phyloP scores from a whole-genome alignment of 2,113 vertebrate genomes.

The Noturus placidus region DNA sequence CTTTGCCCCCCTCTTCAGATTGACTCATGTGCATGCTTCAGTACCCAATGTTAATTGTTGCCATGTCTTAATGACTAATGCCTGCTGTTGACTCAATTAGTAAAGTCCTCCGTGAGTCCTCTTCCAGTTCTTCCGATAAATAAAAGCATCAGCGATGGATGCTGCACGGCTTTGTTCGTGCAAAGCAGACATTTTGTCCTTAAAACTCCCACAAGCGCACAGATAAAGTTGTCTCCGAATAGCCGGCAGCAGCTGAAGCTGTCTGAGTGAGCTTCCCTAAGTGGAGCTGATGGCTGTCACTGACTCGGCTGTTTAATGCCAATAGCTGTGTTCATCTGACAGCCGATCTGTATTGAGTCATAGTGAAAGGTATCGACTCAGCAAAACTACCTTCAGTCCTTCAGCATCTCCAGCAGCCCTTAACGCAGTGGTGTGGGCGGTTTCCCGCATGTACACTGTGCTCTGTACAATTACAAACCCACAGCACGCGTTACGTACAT shows the following conservation, averaged over 20 bases:
- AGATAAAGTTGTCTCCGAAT: conserved; percentile 30
- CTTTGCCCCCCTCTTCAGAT: neutral
- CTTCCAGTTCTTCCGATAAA: conserved; percentile 1
- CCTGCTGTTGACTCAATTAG: conserved; percentile 43
- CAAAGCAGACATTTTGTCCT: conserved; percentile 28
- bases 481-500: neutral
- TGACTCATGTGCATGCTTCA: neutral
- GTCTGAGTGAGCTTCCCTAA: conserved; percentile 35
- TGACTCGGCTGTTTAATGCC: conserved; percentile 37
- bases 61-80: conserved; percentile 24
- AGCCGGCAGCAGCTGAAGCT: conserved; percentile 17
- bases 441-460: neutral
- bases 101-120: conserved; percentile 59
- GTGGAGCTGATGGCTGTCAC: conserved; percentile 29
- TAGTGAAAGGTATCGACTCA: conserved; percentile 46
- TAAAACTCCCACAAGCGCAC: conserved; percentile 15
- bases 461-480: neutral
- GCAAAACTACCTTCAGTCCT: conserved; percentile 3
- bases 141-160: neutral
- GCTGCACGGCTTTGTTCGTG: neutral
- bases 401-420: conserved; percentile 15
- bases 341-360: conserved; percentile 48
- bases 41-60: conserved; percentile 11
- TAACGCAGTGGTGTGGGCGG: neutral
- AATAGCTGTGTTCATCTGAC: conserved; percentile 48